These are phyloP conservation scores for Plusia festucae DNA, from an alignment of 2,888 invertebrate species.

Conservation along the genomic window DNA sequence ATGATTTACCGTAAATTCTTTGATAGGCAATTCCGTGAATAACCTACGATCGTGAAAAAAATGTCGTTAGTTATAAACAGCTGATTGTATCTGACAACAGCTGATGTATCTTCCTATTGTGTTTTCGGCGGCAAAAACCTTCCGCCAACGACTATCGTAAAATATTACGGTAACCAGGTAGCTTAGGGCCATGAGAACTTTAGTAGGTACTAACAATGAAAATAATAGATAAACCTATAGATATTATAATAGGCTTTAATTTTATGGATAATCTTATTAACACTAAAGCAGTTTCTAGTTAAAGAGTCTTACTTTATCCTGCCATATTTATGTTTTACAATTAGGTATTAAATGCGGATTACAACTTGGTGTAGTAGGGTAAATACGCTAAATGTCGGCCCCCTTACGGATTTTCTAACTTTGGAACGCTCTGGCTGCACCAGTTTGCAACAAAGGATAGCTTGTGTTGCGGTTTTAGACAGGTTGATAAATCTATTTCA, in stretches of 20 bases:
- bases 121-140: conserved; percentile 32
- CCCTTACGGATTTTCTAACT: no score
- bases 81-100: conserved; percentile 48
- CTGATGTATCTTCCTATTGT: conserved; percentile 50
- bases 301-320: background rate
- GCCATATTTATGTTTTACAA: no score
- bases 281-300: background rate
- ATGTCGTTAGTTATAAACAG: conserved; percentile 24
- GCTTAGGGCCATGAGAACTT: conserved; percentile 42
- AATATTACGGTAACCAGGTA: conserved; percentile 42
- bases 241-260: background rate
- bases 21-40: background rate
- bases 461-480: no score
- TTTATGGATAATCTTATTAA: background rate
- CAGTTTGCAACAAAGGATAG: no score
- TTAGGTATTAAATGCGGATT: no score
- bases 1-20: conserved; percentile 4
- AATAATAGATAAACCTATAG: conserved; percentile 7
- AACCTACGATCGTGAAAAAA: conserved; percentile 8
- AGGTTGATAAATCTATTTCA: no score
- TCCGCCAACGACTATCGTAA: conserved; percentile 24
- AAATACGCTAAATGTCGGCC: no score
- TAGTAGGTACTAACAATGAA: conserved; percentile 20
- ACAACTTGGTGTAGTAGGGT: no score
- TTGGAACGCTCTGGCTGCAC: no score